Evolutionary conservation across 2,888 invertebrate genomes (phyloP).

Genomic region (Drosophila mettleri): DNA sequence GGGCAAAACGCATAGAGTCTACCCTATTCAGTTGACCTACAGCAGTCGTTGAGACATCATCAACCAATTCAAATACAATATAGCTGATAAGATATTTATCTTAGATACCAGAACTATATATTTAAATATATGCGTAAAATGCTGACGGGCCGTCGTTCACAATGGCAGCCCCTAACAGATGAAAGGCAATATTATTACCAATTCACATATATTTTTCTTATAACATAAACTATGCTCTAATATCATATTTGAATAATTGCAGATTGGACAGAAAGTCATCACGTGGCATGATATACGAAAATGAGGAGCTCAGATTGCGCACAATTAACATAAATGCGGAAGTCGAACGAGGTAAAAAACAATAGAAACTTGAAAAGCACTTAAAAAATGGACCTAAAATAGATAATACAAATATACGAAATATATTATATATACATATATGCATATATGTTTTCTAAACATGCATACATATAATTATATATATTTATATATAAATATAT

Average conservation of each 20-base stretch:
- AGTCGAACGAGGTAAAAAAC: slow-evolving; percentile 92
- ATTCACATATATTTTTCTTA: background rate
- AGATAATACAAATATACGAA: background rate
- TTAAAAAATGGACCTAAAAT: background rate
- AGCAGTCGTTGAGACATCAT: slow-evolving; percentile 66
- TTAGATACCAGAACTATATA: background rate
- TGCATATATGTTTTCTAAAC: background rate
- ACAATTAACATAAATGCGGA: slow-evolving; percentile 97
- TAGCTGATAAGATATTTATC: slow-evolving; percentile 10
- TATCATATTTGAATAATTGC: slow-evolving; percentile 52
- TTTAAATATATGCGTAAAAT: slow-evolving; percentile 32
- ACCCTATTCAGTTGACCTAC: slow-evolving; percentile 76
- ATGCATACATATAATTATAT: background rate
- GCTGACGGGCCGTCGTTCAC: slow-evolving; percentile 67
- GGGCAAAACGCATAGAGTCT: slow-evolving; percentile 50
- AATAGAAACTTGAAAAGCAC: background rate
- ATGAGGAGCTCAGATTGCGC: slow-evolving; percentile 94
- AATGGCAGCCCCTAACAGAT: slow-evolving; percentile 69
- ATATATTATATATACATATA: background rate
- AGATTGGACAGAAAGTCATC: slow-evolving; percentile 96
- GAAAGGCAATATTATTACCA: slow-evolving; percentile 57
- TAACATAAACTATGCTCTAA: background rate
- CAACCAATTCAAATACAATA: background rate
- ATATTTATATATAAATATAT: background rate
- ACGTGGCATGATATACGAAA: slow-evolving; percentile 96